Evolutionary conservation across 2,113 vertebrate species (phyloP), one percentile per base, ranked within the genome.

Genomic region (Syrmaticus mikado): DNA sequence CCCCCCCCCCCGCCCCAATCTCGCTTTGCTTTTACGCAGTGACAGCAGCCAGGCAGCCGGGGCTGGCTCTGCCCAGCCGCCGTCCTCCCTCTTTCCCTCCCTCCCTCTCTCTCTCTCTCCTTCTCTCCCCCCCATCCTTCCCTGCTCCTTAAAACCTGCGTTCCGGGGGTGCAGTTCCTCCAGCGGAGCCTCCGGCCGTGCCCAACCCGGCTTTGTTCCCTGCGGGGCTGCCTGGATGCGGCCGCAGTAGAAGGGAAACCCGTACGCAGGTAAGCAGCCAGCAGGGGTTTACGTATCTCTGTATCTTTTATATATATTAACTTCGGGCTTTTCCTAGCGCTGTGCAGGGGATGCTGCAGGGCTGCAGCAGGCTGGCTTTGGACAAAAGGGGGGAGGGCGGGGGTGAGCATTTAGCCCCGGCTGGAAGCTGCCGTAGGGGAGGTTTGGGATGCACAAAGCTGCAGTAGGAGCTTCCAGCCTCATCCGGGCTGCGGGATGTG

Each of bases 51-150:
- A 30, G 80, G 73, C 87, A 92, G 94, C 87, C 62, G 30, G 87
- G 87, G 73, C 87, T 85, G 92, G 87, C 88, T 95, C 94, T 94
- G 93, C 94, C 92, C 92, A 94, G 90, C 76, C 94, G 72, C 84
- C 55, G 43, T 90, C 92, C 92, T 41, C 70, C 94, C 92, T 75
- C 27, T 70, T 70, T 87, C 75, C 68, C 78, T 55, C 52, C 25
- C 52, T 53, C 52, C 6, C 41, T 19, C 28, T 30, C 15, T 57
- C 57, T 58, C 50, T 53, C 27, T 28, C 52, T 53, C 50, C 8
- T 52, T 32, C 53, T 57, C 53, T 57, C 53, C 30, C 55, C 27
- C 21, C 40, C 77, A 85, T 74, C 91, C 94, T 87, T 93, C 90
- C 90, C 94, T 92, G 91, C 86, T 83, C 93, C 30, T 94, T 94